Conservation (phyloP, 92 coral and sea anemone species). For the Hydrozoanthus gracilis region DNA sequence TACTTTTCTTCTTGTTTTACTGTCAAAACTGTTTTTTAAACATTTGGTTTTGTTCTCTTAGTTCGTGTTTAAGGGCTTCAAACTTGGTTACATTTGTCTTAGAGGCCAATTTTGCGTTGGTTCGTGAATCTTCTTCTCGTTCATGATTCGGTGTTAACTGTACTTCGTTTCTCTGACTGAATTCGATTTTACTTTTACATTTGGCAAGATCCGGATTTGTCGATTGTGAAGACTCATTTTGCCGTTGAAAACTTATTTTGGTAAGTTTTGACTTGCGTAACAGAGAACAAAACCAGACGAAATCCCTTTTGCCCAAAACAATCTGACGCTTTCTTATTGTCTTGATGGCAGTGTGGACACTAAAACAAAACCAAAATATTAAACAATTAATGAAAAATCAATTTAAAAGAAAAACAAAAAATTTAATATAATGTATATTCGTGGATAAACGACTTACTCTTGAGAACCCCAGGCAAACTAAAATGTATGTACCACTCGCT, state of each 20-base stretch:
- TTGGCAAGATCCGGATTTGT: not conserved
- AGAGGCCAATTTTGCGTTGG: not conserved
- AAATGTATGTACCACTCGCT: not conserved
- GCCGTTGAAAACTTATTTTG: not conserved
- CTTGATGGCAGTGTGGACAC: not conserved
- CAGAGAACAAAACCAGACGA: not conserved
- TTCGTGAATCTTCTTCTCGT: not conserved
- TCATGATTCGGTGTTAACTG: not conserved
- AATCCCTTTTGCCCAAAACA: not conserved
- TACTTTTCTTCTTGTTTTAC: not conserved
- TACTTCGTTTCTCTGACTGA: not conserved
- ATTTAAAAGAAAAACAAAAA: not conserved
- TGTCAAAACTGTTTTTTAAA: not conserved
- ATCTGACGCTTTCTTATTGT: not conserved
- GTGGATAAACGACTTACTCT: not conserved
- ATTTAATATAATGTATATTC: not conserved
- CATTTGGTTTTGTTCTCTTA: not conserved
- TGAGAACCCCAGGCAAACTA: not conserved
- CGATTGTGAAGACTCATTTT: not conserved
- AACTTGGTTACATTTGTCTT: not conserved
- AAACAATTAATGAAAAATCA: not conserved
- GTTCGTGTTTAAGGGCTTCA: not conserved
- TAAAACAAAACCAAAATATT: not conserved
- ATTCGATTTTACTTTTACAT: not conserved
- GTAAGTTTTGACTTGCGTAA: not conserved